A percentile compares a stretch with the other conserved stretches of the same genome.
Evolutionary conservation across 1,140 invertebrate genomes (phyloP).

Genomic region (Sycophila sp.): DNA sequence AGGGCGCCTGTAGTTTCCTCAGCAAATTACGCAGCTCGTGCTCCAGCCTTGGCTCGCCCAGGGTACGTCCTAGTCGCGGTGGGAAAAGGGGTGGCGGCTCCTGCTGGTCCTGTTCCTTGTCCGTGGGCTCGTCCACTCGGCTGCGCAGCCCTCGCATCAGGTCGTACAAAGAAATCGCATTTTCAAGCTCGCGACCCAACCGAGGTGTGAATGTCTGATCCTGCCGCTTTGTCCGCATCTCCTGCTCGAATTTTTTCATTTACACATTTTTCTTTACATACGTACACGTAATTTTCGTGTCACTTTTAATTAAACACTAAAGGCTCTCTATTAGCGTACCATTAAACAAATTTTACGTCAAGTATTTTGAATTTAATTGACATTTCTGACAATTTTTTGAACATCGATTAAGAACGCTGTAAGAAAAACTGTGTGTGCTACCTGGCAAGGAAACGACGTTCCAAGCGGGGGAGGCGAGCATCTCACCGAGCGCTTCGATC

Average conservation of each 20-base stretch:
- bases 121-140: background rate
- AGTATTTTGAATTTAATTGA: too few species aligned
- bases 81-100: background rate
- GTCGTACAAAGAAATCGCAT: background rate
- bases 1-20: background rate
- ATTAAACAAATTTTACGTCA: too few species aligned
- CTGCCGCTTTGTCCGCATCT: constrained; percentile 45
- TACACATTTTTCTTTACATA: too few species aligned
- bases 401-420: too few species aligned
- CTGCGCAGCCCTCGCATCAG: constrained; percentile 5
- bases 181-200: constrained; percentile 51
- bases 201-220: constrained; percentile 52
- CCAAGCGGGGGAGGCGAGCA: constrained; percentile 38
- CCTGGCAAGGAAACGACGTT: constrained; percentile 50
- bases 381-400: background rate
- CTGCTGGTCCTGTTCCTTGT: background rate
- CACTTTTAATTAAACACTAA: too few species aligned
- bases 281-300: too few species aligned
- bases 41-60: background rate
- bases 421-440: constrained; percentile 25
- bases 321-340: too few species aligned
- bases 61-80: background rate
- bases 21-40: constrained; percentile 9
- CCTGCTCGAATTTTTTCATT: too few species aligned
- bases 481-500: constrained; percentile 44